These are phyloP conservation scores for Ctenochaetus hawaiiensis DNA, from an alignment of 2,797 vertebrate genomes.

Conservation along the genomic window DNA sequence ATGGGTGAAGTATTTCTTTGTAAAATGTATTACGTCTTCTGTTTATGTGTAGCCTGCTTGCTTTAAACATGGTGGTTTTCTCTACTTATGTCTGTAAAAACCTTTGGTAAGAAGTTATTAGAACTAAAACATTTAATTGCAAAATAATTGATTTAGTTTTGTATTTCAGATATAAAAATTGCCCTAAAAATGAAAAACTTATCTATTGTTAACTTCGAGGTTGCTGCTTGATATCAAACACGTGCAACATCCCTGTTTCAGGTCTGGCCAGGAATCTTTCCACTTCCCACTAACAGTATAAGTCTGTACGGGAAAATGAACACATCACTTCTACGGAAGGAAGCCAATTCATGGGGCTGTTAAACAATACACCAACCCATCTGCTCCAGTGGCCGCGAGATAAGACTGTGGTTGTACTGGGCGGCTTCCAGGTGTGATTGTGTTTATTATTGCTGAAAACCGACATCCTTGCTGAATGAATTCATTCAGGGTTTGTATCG, in stretches of 20 bases:
- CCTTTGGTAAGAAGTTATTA: not conserved
- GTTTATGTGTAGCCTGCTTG: not conserved
- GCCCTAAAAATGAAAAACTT: too few species aligned
- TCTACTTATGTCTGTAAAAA: not conserved
- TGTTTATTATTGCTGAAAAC: conserved; percentile 12
- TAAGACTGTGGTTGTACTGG: conserved; percentile 41
- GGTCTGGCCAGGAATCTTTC: not conserved
- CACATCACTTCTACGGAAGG: conserved; percentile 40
- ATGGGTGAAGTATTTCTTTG: not conserved
- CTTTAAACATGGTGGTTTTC: not conserved
- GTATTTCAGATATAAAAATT: too few species aligned
- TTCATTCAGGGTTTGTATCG: not conserved
- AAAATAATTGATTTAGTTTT: not conserved
- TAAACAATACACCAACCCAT: conserved; percentile 52
- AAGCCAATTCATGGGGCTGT: conserved; percentile 46
- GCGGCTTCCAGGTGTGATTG: conserved; percentile 41
- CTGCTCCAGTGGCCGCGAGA: conserved; percentile 42
- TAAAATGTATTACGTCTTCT: not conserved
- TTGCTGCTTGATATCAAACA: not conserved
- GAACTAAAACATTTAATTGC: not conserved
- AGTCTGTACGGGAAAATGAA: conserved; percentile 47
- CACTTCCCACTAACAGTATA: conserved; percentile 1
- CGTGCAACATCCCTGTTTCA: not conserved
- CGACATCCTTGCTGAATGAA: conserved; percentile 3
- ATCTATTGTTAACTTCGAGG: too few species aligned